These are phyloP conservation scores for Epistrophella euchroma DNA, from an alignment of 2,888 invertebrate species.

Conservation along the genomic window DNA sequence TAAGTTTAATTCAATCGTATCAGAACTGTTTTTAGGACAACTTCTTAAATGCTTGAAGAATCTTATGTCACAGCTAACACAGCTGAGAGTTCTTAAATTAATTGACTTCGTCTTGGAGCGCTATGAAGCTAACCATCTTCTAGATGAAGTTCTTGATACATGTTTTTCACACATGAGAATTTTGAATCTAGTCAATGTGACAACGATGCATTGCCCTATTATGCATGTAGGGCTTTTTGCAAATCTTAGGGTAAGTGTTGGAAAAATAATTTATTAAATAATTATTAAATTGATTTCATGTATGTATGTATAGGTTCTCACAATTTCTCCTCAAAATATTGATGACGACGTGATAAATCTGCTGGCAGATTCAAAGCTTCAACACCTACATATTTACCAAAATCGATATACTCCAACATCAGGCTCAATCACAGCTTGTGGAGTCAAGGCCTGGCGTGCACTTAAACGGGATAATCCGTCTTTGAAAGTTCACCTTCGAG, in stretches of 20 bases:
- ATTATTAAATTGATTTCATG: background rate
- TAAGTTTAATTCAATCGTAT: background rate
- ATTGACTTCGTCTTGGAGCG: slow-evolving; percentile 90
- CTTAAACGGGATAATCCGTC: slow-evolving; percentile 86
- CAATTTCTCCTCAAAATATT: slow-evolving; percentile 90
- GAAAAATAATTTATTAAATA: background rate
- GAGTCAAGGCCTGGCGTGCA: slow-evolving; percentile 84
- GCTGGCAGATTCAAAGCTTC: slow-evolving; percentile 86
- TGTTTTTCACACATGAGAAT: slow-evolving; percentile 87
- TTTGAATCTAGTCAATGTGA: slow-evolving; percentile 90
- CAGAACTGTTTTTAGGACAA: slow-evolving; percentile 83
- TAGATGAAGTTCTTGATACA: slow-evolving; percentile 89
- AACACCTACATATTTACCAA: slow-evolving; percentile 89
- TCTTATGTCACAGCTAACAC: slow-evolving; percentile 87
- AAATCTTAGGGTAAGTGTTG: slow-evolving; percentile 86
- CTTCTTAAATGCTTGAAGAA: slow-evolving; percentile 87
- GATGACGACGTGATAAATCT: slow-evolving; percentile 89
- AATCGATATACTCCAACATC: slow-evolving; percentile 88
- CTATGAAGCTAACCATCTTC: slow-evolving; percentile 88
- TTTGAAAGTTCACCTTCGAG: slow-evolving; percentile 88
- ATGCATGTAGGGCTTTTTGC: slow-evolving; percentile 91
- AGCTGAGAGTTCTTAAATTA: slow-evolving; percentile 87
- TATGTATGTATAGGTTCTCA: slow-evolving; percentile 85
- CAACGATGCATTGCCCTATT: slow-evolving; percentile 88
- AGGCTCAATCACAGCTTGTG: slow-evolving; percentile 84